Base-by-base conservation (phyloP, 2,113 vertebrate species). In the Chinchilla lanigera region DNA sequence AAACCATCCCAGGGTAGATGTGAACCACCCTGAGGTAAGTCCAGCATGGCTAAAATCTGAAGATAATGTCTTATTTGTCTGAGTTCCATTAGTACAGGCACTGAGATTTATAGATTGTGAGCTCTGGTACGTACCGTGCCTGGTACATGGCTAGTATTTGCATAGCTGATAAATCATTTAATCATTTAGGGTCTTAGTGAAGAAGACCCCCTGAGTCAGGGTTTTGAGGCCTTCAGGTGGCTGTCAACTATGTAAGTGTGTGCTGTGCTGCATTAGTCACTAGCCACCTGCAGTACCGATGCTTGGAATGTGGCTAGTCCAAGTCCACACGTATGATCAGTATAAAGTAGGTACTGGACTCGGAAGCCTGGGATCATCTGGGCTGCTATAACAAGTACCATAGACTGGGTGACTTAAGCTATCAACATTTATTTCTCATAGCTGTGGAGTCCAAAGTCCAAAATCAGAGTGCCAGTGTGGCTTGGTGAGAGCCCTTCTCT, bases 81-180 rank as follows among this genome's bases (percentile, higher is more conserved):
- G 28, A 93, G 44, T 91, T 92, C 41, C 5, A 75, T 93, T 86
- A 9, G 6, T 52, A 26, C 24, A 82, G 67, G 52, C 30, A 10
- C 8, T 33, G 14, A 54, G 41, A 67, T 35, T 71, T 83, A 33
- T 22, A 73, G 67, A 73, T 54, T 73, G 75, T 41, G 58, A 33
- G 8, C 67, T 86, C 41, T n/a, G 50, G 50, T 17, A 13, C 14
- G 19, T 50, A n/a, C 13, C 0, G 0, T 44, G 52, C 8, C 16
- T 93, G 17, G 61, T 10, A 16, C 35, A 19, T 28, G 58, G 6
- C 17, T 80, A 87, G 28, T 50, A 17, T 47, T 83, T 60, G 33
- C 54, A 35, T 12, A 10, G 58, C 44, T 69, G 7, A n/a, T 33
- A 58, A 61, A 67, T 78, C 35, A n/a, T 77, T 30, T 28, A 60